These are phyloP conservation scores for Panthera leo DNA, from an alignment of 2,113 vertebrate genomes.

Conservation along the genomic window DNA sequence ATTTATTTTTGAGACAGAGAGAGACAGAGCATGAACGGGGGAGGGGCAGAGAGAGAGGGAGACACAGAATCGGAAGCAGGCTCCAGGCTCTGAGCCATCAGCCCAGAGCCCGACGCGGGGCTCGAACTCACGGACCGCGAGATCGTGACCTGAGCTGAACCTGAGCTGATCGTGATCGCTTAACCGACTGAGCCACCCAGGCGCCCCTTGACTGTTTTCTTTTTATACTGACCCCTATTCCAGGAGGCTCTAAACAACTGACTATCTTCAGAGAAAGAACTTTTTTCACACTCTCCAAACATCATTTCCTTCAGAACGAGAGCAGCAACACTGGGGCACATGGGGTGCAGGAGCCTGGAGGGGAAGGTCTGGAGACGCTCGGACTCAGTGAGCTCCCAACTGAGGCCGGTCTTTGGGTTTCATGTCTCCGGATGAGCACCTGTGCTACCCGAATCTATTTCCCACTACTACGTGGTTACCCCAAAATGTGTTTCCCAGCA, in stretches of 20 bases:
- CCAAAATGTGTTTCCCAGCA: neutral
- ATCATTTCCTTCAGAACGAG: neutral
- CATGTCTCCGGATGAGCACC: neutral
- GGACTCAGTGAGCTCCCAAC: fast-evolving
- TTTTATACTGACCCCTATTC: neutral
- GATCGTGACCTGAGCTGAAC: too few relatives aligned
- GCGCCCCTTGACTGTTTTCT: neutral
- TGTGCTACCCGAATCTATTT: neutral
- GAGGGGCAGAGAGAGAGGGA: too few relatives aligned
- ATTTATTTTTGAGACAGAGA: too few relatives aligned
- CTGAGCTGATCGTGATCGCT: too few relatives aligned
- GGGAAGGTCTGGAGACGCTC: fast-evolving
- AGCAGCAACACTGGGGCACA: fast-evolving
- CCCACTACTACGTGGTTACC: fast-evolving
- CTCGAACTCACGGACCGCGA: too few relatives aligned
- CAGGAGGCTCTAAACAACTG: neutral
- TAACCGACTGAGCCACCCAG: too few relatives aligned
- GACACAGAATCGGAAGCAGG: too few relatives aligned
- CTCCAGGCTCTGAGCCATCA: too few relatives aligned
- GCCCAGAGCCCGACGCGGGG: too few relatives aligned
- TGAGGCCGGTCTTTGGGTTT: neutral
- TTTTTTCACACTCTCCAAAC: neutral
- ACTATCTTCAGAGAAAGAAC: neutral
- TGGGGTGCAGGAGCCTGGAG: fast-evolving
- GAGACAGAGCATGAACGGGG: too few relatives aligned